Conservation (phyloP, 2,113 vertebrate species). For the Dromiciops gliroides region DNA sequence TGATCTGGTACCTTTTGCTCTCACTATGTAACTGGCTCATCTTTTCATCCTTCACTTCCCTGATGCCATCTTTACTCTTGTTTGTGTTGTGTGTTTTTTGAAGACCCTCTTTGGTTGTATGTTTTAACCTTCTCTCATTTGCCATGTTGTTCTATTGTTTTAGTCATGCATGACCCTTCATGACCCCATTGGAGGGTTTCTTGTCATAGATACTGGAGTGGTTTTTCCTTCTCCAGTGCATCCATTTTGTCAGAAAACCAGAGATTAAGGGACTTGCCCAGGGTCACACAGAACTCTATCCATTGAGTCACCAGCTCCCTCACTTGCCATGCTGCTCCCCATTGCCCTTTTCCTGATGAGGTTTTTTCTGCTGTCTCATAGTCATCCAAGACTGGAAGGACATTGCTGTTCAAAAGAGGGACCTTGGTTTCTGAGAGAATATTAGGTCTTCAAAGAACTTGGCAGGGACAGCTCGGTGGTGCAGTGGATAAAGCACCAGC, state of each 20-base stretch:
- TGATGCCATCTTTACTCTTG: not conserved
- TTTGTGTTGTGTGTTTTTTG: too few species aligned
- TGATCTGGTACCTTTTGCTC: not conserved
- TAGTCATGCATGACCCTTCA: not conserved
- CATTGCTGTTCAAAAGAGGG: not conserved
- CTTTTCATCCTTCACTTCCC: not conserved
- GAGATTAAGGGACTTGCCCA: not conserved
- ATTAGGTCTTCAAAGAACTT: not conserved
- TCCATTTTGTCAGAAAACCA: not conserved
- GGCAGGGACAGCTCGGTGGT: too few species aligned
- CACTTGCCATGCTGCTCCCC: not conserved
- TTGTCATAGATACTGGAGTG: not conserved
- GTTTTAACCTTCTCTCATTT: not conserved
- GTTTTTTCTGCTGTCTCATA: too few species aligned
- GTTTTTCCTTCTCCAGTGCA: not conserved
- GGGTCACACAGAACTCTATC: not conserved
- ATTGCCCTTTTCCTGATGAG: not conserved
- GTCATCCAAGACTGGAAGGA: not conserved
- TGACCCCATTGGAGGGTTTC: not conserved
- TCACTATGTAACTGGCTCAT: not conserved
- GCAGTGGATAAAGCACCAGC: too few species aligned
- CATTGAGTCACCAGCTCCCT: not conserved
- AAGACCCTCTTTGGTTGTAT: not conserved
- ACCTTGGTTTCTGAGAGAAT: not conserved
- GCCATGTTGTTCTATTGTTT: not conserved